Evolutionary conservation across 2,888 invertebrate genomes (phyloP).

Genomic region (Callosobruchus maculatus): DNA sequence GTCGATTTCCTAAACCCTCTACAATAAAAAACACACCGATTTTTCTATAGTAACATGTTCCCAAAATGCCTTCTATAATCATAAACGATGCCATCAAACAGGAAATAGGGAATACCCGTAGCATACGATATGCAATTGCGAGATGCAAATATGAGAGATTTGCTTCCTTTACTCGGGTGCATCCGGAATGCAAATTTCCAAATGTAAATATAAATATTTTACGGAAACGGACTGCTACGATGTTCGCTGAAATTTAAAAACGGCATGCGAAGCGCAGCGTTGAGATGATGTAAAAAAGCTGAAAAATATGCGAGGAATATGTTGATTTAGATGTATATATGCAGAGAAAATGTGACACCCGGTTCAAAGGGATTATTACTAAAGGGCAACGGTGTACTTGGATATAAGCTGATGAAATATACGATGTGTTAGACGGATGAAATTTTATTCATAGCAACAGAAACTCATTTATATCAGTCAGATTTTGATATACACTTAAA

Average conservation of each 20-base stretch:
- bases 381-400: no score
- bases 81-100: no score
- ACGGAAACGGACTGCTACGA: not conserved
- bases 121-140: not conserved
- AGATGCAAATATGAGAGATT: not conserved
- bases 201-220: not conserved
- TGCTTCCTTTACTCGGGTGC: not conserved
- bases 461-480: no score
- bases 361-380: constrained; percentile 5
- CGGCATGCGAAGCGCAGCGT: not conserved
- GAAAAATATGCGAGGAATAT: not conserved
- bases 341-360: constrained; percentile 1
- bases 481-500: no score
- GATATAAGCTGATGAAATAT: no score
- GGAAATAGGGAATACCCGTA: not conserved
- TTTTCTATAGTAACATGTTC: no score
- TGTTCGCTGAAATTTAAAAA: constrained; percentile 3
- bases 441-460: no score
- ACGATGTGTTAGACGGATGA: no score
- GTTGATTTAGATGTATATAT: constrained; percentile 3
- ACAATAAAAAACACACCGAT: no score
- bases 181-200: not conserved
- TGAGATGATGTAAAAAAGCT: not conserved
- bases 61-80: no score
- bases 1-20: no score